Base-by-base conservation (phyloP, 2,113 vertebrate genomes). In the Lamprotornis superbus region DNA sequence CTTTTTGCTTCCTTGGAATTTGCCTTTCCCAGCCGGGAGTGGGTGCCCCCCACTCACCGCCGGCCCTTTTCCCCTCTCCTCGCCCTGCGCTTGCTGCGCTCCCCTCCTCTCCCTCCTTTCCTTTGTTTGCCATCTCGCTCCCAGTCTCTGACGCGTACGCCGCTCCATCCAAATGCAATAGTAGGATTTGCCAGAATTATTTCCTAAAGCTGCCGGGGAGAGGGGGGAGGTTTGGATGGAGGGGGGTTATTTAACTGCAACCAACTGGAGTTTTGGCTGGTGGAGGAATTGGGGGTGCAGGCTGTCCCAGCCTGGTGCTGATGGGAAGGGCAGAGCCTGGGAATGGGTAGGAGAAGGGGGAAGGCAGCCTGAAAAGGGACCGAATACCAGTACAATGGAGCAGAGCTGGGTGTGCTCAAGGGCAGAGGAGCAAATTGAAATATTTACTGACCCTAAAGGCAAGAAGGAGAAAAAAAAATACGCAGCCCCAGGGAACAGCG, bases 41-140 rank as follows among this genome's bases (percentile, higher is more conserved):
- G 37, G 18, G 81, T 83, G 64, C 67, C 67, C 85, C 67, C 82
- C 10, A 28, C 52, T 87, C 39, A 55, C 69, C 28, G 55, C 55
- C 49, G 83, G 93, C 93, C 83, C 83, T 86, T 92, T 94, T 94
- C 86, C 93, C 90, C 83, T 78, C 84, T 91, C 76, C 70, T 85
- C 87, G 74, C 94, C 64, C 90, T 73, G 64, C 47, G 65, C 87
- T 87, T 56, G 53, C 57, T 91, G 63, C 65, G 77, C 67, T 86
- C 75, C 90, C 83, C 83, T 91, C 80, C 89, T 90, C 92, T 94
- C 95, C 83, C 86, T 96, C 94, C 93, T 95, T 95, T 86, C 95
- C 96, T 97, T 97, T 97, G 96, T 97, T 97, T 96, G 93, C 95
- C 95, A 96, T 97, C 95, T 96, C 94, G 88, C 95, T 97, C 95